phyloP scores from a whole-genome alignment of 2,888 invertebrate species.

The Trachelus tabidus region DNA sequence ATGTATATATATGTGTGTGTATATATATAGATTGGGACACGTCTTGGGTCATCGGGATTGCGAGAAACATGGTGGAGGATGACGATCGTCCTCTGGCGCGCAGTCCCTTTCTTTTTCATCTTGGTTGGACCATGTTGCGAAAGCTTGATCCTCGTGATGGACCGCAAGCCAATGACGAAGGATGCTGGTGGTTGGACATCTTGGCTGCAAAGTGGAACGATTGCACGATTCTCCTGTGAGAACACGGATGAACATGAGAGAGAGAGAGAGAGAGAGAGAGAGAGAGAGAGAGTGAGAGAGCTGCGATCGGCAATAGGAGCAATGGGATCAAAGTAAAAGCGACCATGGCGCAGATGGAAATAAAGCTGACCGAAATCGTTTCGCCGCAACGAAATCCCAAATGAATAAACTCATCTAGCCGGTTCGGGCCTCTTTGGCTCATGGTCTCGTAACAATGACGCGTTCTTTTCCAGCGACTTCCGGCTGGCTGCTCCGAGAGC shows the following conservation, averaged over 20 bases:
- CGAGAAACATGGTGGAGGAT: background rate
- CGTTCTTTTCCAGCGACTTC: background rate
- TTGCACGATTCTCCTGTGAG: background rate
- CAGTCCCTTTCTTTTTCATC: background rate
- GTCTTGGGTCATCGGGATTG: conserved; percentile 7
- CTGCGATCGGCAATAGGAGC: conserved; percentile 14
- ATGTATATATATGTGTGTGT: background rate
- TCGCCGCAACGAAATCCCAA: background rate
- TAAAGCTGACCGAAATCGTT: background rate
- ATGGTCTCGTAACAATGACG: conserved; percentile 4
- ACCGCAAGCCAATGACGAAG: background rate
- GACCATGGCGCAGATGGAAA: background rate
- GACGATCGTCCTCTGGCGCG: background rate
- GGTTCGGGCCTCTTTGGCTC: background rate
- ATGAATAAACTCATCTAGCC: background rate
- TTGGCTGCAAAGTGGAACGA: background rate
- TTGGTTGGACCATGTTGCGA: background rate
- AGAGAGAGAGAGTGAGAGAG: conserved; percentile 10
- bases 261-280: conserved; percentile 11
- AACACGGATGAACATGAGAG: conserved; percentile 1
- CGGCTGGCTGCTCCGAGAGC: background rate
- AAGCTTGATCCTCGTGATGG: background rate
- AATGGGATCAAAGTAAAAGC: background rate
- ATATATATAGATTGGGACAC: conserved; percentile 6
- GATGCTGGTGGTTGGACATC: background rate